Percentiles rank a stretch among this genome's conserved stretches.
These are phyloP conservation scores for Archips xylosteana DNA, from an alignment of 2,888 invertebrate species.

Conservation along the genomic window DNA sequence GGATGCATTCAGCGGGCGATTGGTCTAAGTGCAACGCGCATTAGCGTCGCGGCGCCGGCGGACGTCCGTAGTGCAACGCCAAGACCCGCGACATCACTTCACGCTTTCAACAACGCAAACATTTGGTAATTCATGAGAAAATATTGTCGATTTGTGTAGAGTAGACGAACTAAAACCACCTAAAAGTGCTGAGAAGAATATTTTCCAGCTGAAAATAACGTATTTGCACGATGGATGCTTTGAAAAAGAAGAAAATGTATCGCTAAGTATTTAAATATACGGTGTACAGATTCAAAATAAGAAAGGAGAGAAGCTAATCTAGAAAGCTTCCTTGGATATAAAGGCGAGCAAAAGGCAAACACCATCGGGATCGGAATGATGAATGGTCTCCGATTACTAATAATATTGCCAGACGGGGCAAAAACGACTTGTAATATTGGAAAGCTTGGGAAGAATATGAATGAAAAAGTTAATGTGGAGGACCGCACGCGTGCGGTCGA, in stretches of 20 bases:
- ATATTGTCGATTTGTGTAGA: constrained; percentile 21
- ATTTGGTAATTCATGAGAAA: constrained; percentile 50
- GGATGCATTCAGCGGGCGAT: constrained; percentile 53
- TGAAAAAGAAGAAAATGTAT: neutral
- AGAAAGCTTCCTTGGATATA: neutral
- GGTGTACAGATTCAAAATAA: neutral
- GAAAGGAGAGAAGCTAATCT: neutral
- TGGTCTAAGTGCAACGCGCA: constrained; percentile 75
- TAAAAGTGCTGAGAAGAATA: constrained; percentile 1
- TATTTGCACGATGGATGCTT: neutral
- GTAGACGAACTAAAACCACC: neutral
- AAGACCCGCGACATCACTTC: constrained; percentile 60
- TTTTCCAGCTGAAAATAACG: neutral
- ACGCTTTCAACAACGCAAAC: constrained; percentile 68
- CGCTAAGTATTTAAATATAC: neutral
- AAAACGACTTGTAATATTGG: constrained; percentile 64
- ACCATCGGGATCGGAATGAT: constrained; percentile 32
- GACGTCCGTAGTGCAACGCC: constrained; percentile 65
- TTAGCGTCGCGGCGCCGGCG: constrained; percentile 80
- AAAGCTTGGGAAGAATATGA: constrained; percentile 67
- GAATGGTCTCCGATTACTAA: constrained; percentile 42
- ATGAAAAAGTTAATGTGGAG: constrained; percentile 81
- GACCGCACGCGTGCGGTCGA: constrained; percentile 68
- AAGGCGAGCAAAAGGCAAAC: constrained; percentile 19
- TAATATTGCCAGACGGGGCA: constrained; percentile 44